A percentile compares a stretch with the other conserved stretches of the same genome.
phyloP scores from a whole-genome alignment of 2,888 invertebrate species.

The Andrena flavipes region DNA sequence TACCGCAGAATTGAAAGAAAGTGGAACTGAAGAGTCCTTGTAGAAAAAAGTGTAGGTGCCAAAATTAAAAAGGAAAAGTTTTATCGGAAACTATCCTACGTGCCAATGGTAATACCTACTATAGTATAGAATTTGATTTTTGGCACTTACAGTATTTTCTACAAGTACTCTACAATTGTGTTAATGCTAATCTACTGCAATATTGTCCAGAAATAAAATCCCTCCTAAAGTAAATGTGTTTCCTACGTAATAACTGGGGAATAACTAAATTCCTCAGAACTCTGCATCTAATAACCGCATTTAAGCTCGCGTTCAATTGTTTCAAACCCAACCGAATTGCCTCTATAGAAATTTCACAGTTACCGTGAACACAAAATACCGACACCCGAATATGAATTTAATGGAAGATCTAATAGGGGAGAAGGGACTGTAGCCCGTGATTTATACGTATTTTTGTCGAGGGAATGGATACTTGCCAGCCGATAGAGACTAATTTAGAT shows the following conservation, averaged over 20 bases:
- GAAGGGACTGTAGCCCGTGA: slow-evolving; percentile 13
- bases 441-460: slow-evolving; percentile 53
- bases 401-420: slow-evolving; percentile 11
- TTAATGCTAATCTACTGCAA: not conserved
- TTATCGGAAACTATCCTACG: too few species aligned
- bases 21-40: too few species aligned
- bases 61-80: too few species aligned
- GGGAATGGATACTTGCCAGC: slow-evolving; percentile 56
- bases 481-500: slow-evolving; percentile 59
- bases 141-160: too few species aligned
- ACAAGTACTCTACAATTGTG: too few species aligned
- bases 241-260: too few species aligned
- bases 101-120: too few species aligned
- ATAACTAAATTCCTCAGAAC: not conserved
- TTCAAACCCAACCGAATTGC: not conserved
- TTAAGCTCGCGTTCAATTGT: not conserved
- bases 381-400: slow-evolving; percentile 1
- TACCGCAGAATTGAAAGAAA: too few species aligned
- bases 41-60: too few species aligned
- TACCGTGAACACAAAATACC: not conserved
- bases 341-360: too few species aligned
- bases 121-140: too few species aligned
- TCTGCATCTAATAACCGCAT: not conserved
- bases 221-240: not conserved
- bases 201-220: not conserved